These are phyloP conservation scores for Ostrea denselamellosa DNA, from an alignment of 1,140 invertebrate species.

Conservation along the genomic window DNA sequence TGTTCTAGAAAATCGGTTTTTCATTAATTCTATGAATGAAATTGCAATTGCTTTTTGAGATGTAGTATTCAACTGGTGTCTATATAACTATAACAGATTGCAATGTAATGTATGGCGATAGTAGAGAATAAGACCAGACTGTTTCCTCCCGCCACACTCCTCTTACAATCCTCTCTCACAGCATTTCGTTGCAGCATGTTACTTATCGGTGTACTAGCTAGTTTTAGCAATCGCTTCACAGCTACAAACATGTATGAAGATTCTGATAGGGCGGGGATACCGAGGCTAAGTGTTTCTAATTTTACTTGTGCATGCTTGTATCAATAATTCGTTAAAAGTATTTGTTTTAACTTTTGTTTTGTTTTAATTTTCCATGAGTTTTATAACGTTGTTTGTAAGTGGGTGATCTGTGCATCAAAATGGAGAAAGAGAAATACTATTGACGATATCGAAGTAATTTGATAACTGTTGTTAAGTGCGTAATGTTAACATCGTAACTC, in stretches of 20 bases:
- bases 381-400: too few relatives aligned
- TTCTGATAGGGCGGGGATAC: background rate
- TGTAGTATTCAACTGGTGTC: background rate
- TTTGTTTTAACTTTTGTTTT: too few relatives aligned
- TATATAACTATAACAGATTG: background rate
- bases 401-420: too few relatives aligned
- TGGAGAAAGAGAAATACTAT: too few relatives aligned
- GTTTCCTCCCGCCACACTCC: background rate
- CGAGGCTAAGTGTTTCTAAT: background rate
- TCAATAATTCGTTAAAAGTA: background rate
- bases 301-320: background rate
- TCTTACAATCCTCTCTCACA: background rate
- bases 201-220: background rate
- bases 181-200: background rate
- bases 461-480: too few relatives aligned
- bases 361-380: too few relatives aligned
- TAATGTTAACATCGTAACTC: too few relatives aligned
- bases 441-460: too few relatives aligned
- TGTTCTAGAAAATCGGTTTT: too few relatives aligned
- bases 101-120: background rate
- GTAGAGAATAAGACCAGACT: background rate
- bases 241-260: background rate
- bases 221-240: background rate
- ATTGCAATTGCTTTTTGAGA: background rate
- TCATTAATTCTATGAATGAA: too few relatives aligned